Percentiles rank a stretch among this genome's conserved stretches.
Conservation (phyloP, 2,888 invertebrate species). For the Drosophila niveifrons region DNA sequence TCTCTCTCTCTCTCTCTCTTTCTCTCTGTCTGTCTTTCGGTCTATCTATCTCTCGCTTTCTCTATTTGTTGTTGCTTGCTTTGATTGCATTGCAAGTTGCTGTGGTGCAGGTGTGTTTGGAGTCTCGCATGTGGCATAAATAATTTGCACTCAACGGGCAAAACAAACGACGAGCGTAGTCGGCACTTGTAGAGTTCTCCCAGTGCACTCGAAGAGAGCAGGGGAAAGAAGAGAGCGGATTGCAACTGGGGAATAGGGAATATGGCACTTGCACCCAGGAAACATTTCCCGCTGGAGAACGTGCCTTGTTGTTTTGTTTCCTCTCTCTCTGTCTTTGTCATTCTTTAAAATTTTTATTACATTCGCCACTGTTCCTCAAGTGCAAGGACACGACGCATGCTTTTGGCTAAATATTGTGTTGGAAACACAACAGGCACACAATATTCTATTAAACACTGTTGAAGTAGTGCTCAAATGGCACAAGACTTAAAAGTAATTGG, state of each 20-base stretch:
- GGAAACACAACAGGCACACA: neutral
- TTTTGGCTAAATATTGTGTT: conserved; percentile 13
- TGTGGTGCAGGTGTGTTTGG: conserved; percentile 43
- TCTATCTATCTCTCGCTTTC: neutral
- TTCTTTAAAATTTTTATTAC: conserved; percentile 42
- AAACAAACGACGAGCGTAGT: conserved; percentile 65
- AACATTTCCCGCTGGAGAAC: conserved; percentile 47
- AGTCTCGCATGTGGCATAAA: conserved; percentile 74
- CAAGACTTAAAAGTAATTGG: neutral
- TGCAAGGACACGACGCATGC: conserved; percentile 66
- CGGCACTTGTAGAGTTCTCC: conserved; percentile 68
- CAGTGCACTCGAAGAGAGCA: neutral
- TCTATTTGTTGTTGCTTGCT: conserved; percentile 39
- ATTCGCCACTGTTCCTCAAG: conserved; percentile 71
- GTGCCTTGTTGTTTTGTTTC: conserved; percentile 42
- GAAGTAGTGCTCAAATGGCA: neutral
- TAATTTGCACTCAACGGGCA: conserved; percentile 75
- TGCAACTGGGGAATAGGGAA: neutral
- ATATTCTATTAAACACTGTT: conserved; percentile 6
- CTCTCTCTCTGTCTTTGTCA: conserved; percentile 9
- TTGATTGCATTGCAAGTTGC: conserved; percentile 60
- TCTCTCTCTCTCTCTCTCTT: neutral
- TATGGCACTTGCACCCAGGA: conserved; percentile 10
- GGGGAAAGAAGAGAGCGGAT: neutral
- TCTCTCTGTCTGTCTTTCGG: neutral